Conservation (phyloP, 2,888 invertebrate species). For the Chymomyza amoena region DNA sequence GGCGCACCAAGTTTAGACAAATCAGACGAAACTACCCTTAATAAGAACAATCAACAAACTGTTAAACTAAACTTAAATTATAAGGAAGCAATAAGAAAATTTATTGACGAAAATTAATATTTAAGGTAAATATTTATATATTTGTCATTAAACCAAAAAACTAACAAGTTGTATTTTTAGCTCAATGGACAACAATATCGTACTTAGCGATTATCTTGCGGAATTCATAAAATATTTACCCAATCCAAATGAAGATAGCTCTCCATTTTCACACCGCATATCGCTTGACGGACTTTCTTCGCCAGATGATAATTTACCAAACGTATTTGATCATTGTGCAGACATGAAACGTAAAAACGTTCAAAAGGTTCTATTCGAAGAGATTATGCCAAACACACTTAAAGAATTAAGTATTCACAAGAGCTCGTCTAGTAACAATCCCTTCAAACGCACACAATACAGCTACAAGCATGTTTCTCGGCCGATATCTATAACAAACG, state of each 20-base stretch:
- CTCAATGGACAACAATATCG: constrained; percentile 66
- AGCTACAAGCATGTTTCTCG: constrained; percentile 31
- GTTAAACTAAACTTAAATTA: constrained; percentile 67
- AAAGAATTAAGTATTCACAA: constrained; percentile 38
- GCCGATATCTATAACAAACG: not conserved
- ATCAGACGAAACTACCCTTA: not conserved
- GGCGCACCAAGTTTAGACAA: constrained; percentile 25
- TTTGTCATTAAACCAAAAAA: not conserved
- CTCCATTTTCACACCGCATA: constrained; percentile 43
- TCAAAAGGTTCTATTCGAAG: not conserved
- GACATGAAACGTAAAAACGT: constrained; percentile 30
- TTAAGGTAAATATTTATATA: not conserved
- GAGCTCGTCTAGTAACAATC: constrained; percentile 38
- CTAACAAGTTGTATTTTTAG: not conserved
- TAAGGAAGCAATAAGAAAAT: constrained; percentile 73
- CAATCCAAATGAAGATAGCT: constrained; percentile 27
- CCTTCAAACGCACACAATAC: constrained; percentile 62
- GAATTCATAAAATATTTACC: constrained; percentile 48
- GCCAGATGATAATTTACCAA: constrained; percentile 38
- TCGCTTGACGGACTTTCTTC: constrained; percentile 36
- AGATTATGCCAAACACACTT: constrained; percentile 37
- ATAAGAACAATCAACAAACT: constrained; percentile 11
- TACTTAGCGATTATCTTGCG: constrained; percentile 56
- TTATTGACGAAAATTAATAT: constrained; percentile 48
- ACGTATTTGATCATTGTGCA: constrained; percentile 30